A percentile compares a stretch with the other conserved stretches of the same genome.
Conservation (phyloP, 2,888 invertebrate genomes). For the Lycophotia porphyrea region DNA sequence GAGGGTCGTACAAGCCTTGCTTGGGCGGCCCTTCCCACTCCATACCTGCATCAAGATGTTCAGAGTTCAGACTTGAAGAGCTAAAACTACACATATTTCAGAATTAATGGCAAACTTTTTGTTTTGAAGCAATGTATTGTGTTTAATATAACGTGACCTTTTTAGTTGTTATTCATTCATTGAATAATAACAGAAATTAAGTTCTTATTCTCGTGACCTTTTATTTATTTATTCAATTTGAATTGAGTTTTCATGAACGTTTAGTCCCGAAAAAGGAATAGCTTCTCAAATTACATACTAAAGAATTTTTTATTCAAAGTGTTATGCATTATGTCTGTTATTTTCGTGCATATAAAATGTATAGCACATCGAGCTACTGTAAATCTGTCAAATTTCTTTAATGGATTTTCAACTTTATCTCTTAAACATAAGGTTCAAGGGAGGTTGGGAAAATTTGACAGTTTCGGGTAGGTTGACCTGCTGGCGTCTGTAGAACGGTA, state of each 20-base stretch:
- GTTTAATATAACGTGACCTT: not conserved
- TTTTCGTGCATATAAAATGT: not conserved
- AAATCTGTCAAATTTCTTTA: too few species aligned
- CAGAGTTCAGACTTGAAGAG: not conserved
- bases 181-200: not conserved
- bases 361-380: too few species aligned
- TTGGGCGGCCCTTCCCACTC: constrained; percentile 95
- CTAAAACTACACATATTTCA: not conserved
- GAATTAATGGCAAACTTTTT: not conserved
- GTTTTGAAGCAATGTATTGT: not conserved
- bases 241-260: not conserved
- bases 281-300: not conserved
- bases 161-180: not conserved
- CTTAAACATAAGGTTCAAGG: too few species aligned
- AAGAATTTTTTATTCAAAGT: not conserved
- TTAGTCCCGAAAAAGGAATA: not conserved
- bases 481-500: not conserved
- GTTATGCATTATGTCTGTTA: not conserved
- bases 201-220: not conserved
- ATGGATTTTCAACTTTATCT: too few species aligned
- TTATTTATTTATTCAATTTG: not conserved
- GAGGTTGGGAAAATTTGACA: too few species aligned
- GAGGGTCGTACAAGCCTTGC: constrained; percentile 99
- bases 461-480: too few species aligned
- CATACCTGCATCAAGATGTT: constrained; percentile 86